A percentile compares a stretch with the other conserved stretches of the same genome.
phyloP scores from a whole-genome alignment of 2,888 invertebrate genomes.

The Polia nebulosa region DNA sequence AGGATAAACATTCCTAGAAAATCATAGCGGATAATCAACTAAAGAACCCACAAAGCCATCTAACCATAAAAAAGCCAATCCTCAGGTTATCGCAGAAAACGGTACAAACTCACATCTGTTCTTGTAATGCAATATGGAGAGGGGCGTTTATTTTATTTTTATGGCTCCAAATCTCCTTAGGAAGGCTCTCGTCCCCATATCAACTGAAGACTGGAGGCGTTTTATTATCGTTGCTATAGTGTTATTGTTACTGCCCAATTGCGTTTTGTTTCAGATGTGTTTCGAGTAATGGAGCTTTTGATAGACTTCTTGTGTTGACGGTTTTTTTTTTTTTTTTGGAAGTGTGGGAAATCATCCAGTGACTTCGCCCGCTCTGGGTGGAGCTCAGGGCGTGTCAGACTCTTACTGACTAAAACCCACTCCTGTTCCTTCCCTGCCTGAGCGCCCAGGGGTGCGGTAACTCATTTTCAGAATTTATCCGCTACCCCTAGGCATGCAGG shows the following conservation, averaged over 20 bases:
- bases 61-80: slow-evolving; percentile 40
- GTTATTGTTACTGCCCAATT: slow-evolving; percentile 55
- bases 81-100: slow-evolving; percentile 55
- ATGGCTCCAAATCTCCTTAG: slow-evolving; percentile 66
- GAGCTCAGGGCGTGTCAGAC: too few species aligned
- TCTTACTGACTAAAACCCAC: too few species aligned
- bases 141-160: slow-evolving; percentile 72
- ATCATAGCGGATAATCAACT: neutral
- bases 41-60: neutral
- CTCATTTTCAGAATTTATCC: too few species aligned
- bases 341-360: too few species aligned
- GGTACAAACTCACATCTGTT: slow-evolving; percentile 67
- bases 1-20: neutral
- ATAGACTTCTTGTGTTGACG: slow-evolving; percentile 6
- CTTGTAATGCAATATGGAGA: slow-evolving; percentile 64
- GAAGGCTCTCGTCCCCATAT: slow-evolving; percentile 49
- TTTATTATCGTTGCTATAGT: slow-evolving; percentile 44
- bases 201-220: slow-evolving; percentile 33
- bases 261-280: slow-evolving; percentile 29
- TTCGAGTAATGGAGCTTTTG: slow-evolving; percentile 21
- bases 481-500: too few species aligned
- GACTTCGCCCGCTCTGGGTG: too few species aligned
- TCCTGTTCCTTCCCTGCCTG: too few species aligned
- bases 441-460: too few species aligned
- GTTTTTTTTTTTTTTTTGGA: too few species aligned